Evolutionary conservation across 2,113 vertebrate genomes (phyloP).

Genomic region (Ardeotis arabs): DNA sequence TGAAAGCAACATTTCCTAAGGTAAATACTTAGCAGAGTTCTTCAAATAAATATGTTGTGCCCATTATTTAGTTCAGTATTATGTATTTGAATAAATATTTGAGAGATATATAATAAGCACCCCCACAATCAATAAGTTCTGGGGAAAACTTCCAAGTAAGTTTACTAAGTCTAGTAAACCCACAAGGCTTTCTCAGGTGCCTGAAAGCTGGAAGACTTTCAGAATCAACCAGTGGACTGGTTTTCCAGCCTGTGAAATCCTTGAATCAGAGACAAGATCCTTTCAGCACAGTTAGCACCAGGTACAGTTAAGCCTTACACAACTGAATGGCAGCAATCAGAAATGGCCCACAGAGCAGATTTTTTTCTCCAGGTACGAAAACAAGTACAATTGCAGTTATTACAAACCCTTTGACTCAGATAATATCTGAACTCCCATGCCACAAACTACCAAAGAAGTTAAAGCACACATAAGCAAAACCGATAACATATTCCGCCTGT

Average conservation of each 20-base stretch:
- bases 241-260: not conserved
- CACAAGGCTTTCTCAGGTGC: not conserved
- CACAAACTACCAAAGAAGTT: not conserved
- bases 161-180: not conserved
- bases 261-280: not conserved
- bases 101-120: not conserved
- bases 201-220: not conserved
- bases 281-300: not conserved
- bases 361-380: not conserved
- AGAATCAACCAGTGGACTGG: not conserved
- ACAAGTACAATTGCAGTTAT: not conserved
- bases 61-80: not conserved
- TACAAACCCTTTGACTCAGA: not conserved
- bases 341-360: not conserved
- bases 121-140: not conserved
- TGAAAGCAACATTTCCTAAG: not conserved
- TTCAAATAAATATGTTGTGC: not conserved
- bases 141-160: not conserved
- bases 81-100: not conserved
- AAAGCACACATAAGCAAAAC: not conserved
- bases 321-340: not conserved
- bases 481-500: rapidly evolving
- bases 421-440: not conserved
- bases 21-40: not conserved
- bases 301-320: not conserved